Percentiles rank a stretch among this genome's conserved stretches.
phyloP scores from a whole-genome alignment of 2,113 vertebrate genomes.

The Thomomys bottae region DNA sequence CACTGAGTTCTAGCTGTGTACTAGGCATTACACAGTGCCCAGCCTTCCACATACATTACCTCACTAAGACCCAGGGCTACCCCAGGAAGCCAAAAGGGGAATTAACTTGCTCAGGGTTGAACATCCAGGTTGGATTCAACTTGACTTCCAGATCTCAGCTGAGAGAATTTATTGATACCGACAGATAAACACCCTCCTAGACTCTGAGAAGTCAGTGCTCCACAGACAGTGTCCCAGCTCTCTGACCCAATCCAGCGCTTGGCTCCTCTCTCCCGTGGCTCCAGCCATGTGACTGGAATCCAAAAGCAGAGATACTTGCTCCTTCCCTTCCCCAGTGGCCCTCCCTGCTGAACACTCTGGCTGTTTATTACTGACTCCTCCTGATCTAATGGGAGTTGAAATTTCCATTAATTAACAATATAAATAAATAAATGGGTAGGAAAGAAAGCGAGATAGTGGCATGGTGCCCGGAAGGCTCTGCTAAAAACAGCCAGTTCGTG shows the following conservation, averaged over 20 bases:
- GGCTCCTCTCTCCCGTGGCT: background rate
- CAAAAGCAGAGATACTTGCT: background rate
- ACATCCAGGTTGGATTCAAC: background rate
- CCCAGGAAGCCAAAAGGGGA: background rate
- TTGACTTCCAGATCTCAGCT: background rate
- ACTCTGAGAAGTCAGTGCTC: background rate
- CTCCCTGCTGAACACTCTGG: conserved; percentile 11
- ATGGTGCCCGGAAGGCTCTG: conserved; percentile 68
- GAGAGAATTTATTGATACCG: background rate
- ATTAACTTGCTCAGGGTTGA: background rate
- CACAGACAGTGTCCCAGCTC: background rate
- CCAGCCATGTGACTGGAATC: conserved; percentile 3
- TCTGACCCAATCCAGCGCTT: background rate
- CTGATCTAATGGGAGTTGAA: conserved; percentile 75
- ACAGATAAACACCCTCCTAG: background rate
- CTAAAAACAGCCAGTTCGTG: conserved; percentile 74
- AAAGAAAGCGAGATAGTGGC: conserved; percentile 76
- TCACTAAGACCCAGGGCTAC: background rate
- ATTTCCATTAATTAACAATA: conserved; percentile 80
- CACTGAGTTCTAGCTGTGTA: background rate
- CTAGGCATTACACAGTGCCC: background rate
- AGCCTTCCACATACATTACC: background rate
- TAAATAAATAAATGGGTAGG: conserved; percentile 78
- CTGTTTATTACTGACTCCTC: conserved; percentile 62
- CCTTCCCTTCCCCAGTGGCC: conserved; percentile 20